Conservation (phyloP, 2,797 vertebrate species). For the Notoglanidium macrostoma region DNA sequence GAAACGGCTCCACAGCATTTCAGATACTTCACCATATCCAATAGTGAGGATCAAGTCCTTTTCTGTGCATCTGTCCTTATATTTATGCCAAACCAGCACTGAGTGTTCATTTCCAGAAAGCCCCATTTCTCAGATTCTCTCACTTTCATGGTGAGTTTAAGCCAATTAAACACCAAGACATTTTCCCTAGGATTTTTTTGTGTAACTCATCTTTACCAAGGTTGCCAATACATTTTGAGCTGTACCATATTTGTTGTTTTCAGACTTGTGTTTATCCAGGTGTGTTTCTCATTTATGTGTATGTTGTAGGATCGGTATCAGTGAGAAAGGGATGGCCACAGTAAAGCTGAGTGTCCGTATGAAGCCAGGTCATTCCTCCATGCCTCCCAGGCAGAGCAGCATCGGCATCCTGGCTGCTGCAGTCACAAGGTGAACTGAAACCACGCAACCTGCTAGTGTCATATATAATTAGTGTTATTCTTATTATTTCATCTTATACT, state of each 20-base stretch:
- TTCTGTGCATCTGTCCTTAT: background rate
- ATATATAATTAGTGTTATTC: background rate
- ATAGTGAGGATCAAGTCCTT: background rate
- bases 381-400: constrained; percentile 83
- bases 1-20: background rate
- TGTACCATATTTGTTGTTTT: background rate
- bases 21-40: background rate
- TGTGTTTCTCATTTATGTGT: constrained; percentile 3
- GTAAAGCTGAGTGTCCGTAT: constrained; percentile 83
- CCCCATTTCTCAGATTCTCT: background rate
- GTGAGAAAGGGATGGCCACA: constrained; percentile 85
- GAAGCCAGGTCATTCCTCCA: constrained; percentile 85
- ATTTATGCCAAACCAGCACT: background rate
- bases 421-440: constrained; percentile 78
- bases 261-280: background rate
- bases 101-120: background rate
- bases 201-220: background rate
- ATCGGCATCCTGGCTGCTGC: constrained; percentile 92
- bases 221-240: background rate
- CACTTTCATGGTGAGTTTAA: background rate
- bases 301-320: constrained; percentile 78
- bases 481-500: background rate
- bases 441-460: background rate
- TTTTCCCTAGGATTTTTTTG: background rate
- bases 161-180: background rate